Percentiles rank a stretch among this genome's conserved stretches.
phyloP scores from a whole-genome alignment of 1,140 invertebrate species.

The Cherax destructor region DNA sequence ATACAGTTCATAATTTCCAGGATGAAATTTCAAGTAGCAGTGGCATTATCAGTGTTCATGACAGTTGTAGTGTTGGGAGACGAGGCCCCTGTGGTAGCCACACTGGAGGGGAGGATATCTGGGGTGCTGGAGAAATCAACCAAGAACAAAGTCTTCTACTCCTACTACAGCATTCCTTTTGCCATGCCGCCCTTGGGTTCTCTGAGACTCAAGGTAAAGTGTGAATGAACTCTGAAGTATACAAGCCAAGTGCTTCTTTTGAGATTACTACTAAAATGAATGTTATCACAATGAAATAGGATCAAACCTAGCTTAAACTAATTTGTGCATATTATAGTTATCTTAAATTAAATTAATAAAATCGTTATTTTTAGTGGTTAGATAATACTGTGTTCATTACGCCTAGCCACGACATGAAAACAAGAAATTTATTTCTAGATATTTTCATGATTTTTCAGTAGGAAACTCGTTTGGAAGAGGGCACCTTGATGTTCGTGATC shows the following conservation, averaged over 20 bases:
- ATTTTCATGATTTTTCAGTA: no score
- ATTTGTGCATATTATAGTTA: neutral
- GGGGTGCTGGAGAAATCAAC: constrained; percentile 2
- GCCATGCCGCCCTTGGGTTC: constrained; percentile 24
- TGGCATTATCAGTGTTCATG: neutral
- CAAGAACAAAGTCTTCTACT: constrained; percentile 23
- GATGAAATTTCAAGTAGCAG: neutral
- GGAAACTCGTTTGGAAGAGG: no score
- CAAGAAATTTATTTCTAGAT: no score
- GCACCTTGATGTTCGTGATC: neutral
- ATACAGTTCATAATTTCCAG: no score
- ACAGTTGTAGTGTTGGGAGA: neutral
- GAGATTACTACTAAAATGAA: no score
- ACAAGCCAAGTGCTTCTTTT: no score
- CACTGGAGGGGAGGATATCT: neutral
- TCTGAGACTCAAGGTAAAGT: constrained; percentile 26
- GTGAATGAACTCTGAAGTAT: neutral
- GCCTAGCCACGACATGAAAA: no score
- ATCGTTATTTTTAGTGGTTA: neutral
- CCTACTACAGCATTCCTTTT: constrained; percentile 34
- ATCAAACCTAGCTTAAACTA: neutral
- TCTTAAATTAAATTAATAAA: neutral
- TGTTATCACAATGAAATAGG: neutral
- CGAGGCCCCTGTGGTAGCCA: neutral
- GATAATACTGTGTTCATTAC: neutral